phyloP scores from a whole-genome alignment of 1,140 invertebrate genomes.

The Dendrolimus punctatus region DNA sequence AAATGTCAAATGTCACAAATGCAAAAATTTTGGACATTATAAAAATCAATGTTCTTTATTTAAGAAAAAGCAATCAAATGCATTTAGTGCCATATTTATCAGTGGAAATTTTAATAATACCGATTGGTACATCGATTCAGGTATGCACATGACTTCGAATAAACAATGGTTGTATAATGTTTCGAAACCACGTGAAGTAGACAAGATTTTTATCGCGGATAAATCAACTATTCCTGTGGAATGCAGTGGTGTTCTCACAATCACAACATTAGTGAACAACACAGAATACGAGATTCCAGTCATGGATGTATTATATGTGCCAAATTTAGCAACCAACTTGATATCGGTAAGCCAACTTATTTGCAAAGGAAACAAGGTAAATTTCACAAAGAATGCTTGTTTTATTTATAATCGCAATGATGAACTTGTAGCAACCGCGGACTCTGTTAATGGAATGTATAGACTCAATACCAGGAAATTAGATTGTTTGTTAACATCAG shows the following conservation, averaged over 20 bases:
- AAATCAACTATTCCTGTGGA: constrained; percentile 15
- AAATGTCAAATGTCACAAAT: too few species aligned
- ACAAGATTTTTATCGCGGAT: too few species aligned
- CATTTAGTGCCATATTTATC: constrained; percentile 30
- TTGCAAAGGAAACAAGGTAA: constrained; percentile 26
- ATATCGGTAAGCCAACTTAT: constrained; percentile 24
- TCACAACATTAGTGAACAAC: constrained; percentile 15
- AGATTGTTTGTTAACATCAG: too few species aligned
- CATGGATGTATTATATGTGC: constrained; percentile 24
- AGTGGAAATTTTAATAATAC: constrained; percentile 17
- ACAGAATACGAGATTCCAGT: constrained; percentile 14
- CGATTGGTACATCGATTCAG: constrained; percentile 38
- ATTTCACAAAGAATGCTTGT: too few species aligned
- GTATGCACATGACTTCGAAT: constrained; percentile 24
- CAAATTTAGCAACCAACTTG: constrained; percentile 17
- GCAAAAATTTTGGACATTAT: too few species aligned
- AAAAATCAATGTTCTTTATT: too few species aligned
- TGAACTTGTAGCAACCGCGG: too few species aligned
- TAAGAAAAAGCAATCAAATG: constrained; percentile 18
- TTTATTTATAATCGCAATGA: too few species aligned
- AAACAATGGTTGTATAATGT: too few species aligned
- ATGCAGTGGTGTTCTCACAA: constrained; percentile 14
- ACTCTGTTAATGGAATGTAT: too few species aligned
- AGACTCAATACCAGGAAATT: too few species aligned
- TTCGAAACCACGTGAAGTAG: too few species aligned